Evolutionary conservation across 2,888 invertebrate species (phyloP).

Genomic region (Napeogenes inachia): DNA sequence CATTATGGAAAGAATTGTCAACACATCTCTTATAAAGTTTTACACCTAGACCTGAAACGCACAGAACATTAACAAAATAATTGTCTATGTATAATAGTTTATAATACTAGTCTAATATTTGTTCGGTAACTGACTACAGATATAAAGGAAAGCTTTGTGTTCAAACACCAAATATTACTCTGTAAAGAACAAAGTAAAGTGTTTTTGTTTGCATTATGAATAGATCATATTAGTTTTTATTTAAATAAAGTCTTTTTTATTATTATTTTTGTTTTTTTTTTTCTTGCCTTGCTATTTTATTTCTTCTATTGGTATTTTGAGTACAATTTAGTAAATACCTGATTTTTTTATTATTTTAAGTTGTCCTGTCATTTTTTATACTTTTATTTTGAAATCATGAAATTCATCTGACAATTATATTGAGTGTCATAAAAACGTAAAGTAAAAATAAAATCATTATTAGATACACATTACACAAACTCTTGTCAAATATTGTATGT

Average conservation of each 20-base stretch:
- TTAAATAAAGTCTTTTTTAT: slow-evolving; percentile 58
- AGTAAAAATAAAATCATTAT: no score
- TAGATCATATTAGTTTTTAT: slow-evolving; percentile 47
- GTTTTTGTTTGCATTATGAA: slow-evolving; percentile 33
- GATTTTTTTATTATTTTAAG: no score
- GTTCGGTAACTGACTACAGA: not conserved
- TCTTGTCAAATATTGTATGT: not conserved
- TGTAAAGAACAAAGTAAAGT: slow-evolving; percentile 29
- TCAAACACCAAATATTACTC: slow-evolving; percentile 37
- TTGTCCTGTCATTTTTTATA: no score
- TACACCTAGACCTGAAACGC: no score
- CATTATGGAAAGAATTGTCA: no score
- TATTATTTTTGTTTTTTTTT: slow-evolving; percentile 40
- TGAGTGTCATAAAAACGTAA: no score
- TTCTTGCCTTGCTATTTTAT: slow-evolving; percentile 29
- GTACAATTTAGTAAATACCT: no score
- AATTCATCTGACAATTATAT: no score
- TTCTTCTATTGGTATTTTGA: not conserved
- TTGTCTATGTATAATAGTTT: not conserved
- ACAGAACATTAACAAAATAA: not conserved
- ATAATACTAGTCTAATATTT: not conserved
- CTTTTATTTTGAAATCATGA: no score
- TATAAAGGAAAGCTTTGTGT: slow-evolving; percentile 35
- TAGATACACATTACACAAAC: no score
- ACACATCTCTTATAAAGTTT: no score